Evolutionary conservation across 2,888 invertebrate genomes (phyloP).

Genomic region (Papilio protenor): DNA sequence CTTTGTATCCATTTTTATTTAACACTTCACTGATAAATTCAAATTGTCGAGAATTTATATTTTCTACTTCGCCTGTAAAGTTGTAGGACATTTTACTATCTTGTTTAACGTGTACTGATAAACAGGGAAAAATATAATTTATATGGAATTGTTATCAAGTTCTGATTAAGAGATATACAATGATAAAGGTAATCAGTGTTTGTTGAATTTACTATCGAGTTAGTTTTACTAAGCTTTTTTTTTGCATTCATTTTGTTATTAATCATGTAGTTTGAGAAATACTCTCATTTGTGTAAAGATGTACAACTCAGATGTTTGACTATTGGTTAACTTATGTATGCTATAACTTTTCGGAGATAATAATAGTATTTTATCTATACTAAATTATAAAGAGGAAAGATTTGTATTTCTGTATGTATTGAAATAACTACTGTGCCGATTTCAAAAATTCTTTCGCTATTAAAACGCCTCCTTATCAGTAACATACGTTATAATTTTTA

Average conservation of each 20-base stretch:
- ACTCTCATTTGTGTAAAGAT: no score
- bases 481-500: no score
- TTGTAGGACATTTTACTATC: conserved; percentile 35
- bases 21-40: conserved; percentile 57
- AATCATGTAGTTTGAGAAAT: neutral
- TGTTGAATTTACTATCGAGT: neutral
- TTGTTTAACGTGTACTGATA: neutral
- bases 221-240: neutral
- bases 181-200: conserved; percentile 3
- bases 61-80: conserved; percentile 51
- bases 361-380: no score
- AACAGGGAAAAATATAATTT: neutral
- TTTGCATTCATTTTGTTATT: neutral
- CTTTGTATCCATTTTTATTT: conserved; percentile 53
- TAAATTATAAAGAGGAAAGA: no score
- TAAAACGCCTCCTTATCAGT: no score
- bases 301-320: no score
- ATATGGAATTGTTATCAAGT: conserved; percentile 29
- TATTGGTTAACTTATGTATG: no score
- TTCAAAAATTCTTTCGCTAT: no score
- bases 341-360: no score
- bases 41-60: conserved; percentile 53
- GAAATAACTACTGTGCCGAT: no score
- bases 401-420: no score
- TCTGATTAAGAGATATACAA: conserved; percentile 12